Evolutionary conservation across 2,113 vertebrate genomes (phyloP), one percentile per base, ranked within the genome.

Genomic region (Suncus etruscus): DNA sequence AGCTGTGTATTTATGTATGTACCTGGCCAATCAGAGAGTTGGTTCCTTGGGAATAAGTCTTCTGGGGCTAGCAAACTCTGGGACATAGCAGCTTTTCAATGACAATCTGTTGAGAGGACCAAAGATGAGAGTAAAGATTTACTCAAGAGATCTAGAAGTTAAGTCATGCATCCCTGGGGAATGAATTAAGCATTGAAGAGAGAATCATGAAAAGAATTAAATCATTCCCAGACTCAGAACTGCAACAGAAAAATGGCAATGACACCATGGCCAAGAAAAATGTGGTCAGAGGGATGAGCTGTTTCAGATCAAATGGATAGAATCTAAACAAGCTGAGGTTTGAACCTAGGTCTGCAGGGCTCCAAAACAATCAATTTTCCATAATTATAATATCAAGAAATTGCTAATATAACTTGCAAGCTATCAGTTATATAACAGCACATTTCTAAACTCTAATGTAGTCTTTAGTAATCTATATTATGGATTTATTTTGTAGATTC

Each of bases 21-120:
- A 27, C n/a, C 11, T 80, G 31, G 32, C 24, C 6, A 6, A 39
- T 68, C 9, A 32, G 51, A 68, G 66, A 69, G 39, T 3, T 39
- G 39, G 39, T 51, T 88, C 51, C 29, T 18, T 72, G 15, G n/a
- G 72, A 39, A 54, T 61, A 76, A 31, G 25, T 48, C 29, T 54
- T 16, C 31, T 65, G 5, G 0, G 7, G 10, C 61, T 76, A 68
- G 61, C 31, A 66, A 66, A 29, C 65, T 66, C 75, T 76, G 68
- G 31, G 68, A 85, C 16, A 79, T 11, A 87, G 66, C 51, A 75
- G 45, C 31, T 45, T 87, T 22, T 83, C 15, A 18, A 1, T 12
- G 50, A 93, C 8, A 48, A 65, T 66, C 51, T 95, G 63, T 58
- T 69, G 73, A 86, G 45, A 29, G 45, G 68, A 51, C 45, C 86